Conservation (phyloP, 2,797 vertebrate genomes). For the Sylvia borin region DNA sequence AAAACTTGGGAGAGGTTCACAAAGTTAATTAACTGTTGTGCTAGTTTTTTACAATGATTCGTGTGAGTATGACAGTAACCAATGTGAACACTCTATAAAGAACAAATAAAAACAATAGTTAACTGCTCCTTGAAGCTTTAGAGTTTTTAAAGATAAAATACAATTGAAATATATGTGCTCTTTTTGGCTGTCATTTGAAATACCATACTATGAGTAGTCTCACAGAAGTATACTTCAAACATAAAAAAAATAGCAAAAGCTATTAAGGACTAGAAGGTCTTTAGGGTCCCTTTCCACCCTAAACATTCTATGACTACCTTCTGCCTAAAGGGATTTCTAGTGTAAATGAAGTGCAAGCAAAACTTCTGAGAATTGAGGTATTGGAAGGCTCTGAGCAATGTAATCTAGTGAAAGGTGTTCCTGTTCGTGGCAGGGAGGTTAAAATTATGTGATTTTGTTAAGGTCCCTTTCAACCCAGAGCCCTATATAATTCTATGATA, state of each 20-base stretch:
- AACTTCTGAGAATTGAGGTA: accelerated
- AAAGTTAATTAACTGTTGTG: neutral
- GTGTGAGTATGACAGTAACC: neutral
- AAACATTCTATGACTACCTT: neutral
- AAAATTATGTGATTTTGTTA: neutral
- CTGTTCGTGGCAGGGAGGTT: accelerated
- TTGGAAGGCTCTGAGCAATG: accelerated
- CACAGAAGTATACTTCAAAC: neutral
- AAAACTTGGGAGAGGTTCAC: neutral
- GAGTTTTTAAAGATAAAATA: neutral
- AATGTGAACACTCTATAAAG: neutral
- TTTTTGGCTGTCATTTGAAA: neutral
- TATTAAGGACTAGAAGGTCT: neutral
- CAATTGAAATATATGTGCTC: neutral
- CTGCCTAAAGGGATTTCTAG: neutral
- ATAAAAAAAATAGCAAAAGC: neutral
- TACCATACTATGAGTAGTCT: neutral
- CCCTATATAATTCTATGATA: neutral
- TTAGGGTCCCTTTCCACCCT: neutral
- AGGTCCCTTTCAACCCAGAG: neutral
- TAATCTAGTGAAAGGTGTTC: neutral
- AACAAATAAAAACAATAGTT: neutral
- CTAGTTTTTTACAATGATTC: neutral
- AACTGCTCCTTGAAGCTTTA: neutral
- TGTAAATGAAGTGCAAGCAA: neutral